Evolutionary conservation across 92 coral and sea anemone species (phyloP).

Genomic region (Paramuricea clavata): DNA sequence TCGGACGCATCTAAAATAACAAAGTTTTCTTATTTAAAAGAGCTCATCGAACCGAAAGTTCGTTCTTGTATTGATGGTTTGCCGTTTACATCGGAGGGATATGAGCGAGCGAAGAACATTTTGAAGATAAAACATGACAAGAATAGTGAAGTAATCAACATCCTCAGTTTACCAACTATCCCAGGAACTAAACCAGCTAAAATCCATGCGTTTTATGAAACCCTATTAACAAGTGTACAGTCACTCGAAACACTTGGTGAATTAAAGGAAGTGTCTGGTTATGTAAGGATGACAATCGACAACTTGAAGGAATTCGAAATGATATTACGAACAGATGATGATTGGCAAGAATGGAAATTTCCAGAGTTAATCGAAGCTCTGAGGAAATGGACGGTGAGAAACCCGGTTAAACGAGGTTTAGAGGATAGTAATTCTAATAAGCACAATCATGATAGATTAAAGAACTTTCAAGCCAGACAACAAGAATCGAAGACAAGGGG

Average conservation of each 20-base stretch:
- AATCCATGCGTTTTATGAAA: neutral
- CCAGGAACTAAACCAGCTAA: neutral
- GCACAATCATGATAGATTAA: neutral
- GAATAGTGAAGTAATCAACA: neutral
- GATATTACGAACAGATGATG: neutral
- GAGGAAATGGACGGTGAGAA: conserved; percentile 9
- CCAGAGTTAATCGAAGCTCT: neutral
- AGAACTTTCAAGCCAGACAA: neutral
- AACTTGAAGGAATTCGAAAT: neutral
- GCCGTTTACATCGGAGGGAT: neutral
- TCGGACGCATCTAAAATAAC: neutral
- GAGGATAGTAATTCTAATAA: neutral
- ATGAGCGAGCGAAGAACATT: conserved; percentile 4
- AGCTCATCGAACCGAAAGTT: neutral
- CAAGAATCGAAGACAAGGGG: neutral
- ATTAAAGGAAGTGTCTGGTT: neutral
- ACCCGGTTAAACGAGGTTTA: neutral
- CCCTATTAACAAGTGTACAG: neutral
- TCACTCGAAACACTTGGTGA: neutral
- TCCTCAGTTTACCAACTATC: neutral
- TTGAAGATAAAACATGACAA: neutral
- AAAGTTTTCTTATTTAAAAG: neutral
- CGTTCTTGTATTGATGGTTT: neutral
- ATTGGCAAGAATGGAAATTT: neutral
- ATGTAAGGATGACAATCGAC: neutral